These are phyloP conservation scores for Drosophila lutescens DNA, from an alignment of 2,888 invertebrate genomes.

Conservation along the genomic window DNA sequence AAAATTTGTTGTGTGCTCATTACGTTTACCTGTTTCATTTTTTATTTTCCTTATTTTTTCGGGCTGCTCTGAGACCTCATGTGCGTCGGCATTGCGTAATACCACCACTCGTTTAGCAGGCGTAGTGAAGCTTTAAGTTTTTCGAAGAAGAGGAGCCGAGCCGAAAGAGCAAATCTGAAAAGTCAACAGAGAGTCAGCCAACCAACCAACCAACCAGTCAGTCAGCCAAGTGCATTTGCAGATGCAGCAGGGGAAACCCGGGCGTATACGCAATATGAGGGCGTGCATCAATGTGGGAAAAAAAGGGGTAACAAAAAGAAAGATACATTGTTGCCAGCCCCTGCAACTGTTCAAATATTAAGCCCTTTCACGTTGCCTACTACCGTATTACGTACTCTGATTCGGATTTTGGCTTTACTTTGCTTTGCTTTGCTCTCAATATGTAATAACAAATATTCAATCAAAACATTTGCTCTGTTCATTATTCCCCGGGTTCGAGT, in stretches of 20 bases:
- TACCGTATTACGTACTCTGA: slow-evolving; percentile 44
- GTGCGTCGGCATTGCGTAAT: slow-evolving; percentile 78
- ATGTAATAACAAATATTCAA: slow-evolving; percentile 45
- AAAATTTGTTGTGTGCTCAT: slow-evolving; percentile 61
- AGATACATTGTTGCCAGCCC: slow-evolving; percentile 27
- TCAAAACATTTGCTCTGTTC: slow-evolving; percentile 38
- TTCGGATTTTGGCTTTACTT: slow-evolving; percentile 20
- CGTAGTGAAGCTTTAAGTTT: slow-evolving; percentile 58
- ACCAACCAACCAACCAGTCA: slow-evolving; percentile 20
- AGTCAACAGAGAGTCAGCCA: slow-evolving; percentile 68
- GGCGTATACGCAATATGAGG: slow-evolving; percentile 63
- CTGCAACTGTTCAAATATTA: slow-evolving; percentile 32
- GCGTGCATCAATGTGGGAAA: slow-evolving; percentile 50
- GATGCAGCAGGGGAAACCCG: slow-evolving; percentile 14
- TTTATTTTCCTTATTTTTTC: background rate
- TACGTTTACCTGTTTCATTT: slow-evolving; percentile 62
- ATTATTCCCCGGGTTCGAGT: slow-evolving; percentile 28
- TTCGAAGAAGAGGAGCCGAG: slow-evolving; percentile 50
- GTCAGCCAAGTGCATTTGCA: slow-evolving; percentile 69
- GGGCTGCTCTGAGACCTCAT: slow-evolving; percentile 51
- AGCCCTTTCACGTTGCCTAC: slow-evolving; percentile 33
- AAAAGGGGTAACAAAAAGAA: slow-evolving; percentile 6
- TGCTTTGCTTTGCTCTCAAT: slow-evolving; percentile 9
- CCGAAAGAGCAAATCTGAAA: slow-evolving; percentile 65
- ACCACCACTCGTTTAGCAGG: slow-evolving; percentile 70